These are phyloP conservation scores for Avahi laniger DNA, from an alignment of 2,797 vertebrate species.

Conservation along the genomic window DNA sequence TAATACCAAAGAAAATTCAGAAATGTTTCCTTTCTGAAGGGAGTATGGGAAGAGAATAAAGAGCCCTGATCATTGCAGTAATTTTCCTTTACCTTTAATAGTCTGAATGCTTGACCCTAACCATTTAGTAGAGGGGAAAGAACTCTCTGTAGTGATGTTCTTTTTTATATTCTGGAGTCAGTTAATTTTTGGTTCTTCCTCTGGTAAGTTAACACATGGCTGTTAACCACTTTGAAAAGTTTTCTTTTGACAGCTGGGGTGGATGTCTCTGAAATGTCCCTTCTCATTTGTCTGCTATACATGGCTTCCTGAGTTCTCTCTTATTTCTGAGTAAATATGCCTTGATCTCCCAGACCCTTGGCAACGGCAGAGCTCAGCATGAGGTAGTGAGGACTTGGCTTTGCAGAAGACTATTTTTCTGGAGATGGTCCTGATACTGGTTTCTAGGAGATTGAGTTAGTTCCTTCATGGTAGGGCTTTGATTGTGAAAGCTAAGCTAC, in stretches of 20 bases:
- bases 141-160: background rate
- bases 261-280: background rate
- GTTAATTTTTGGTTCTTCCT: background rate
- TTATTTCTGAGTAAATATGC: background rate
- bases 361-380: background rate
- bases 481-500: background rate
- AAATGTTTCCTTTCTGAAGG: background rate
- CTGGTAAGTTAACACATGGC: background rate
- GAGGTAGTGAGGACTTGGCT: background rate
- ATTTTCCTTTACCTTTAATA: slow-evolving; percentile 29
- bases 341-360: background rate
- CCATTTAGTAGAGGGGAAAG: background rate
- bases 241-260: background rate
- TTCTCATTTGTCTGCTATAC: background rate
- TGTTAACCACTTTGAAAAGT: background rate
- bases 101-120: background rate
- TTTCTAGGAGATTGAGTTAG: background rate
- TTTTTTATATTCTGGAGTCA: background rate
- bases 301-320: background rate
- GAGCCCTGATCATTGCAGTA: background rate
- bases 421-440: background rate
- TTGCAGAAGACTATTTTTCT: background rate
- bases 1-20: background rate
- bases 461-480: background rate
- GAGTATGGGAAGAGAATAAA: background rate